Base-by-base conservation (phyloP, 2,888 invertebrate genomes). In the Dromius quadrimaculatus region DNA sequence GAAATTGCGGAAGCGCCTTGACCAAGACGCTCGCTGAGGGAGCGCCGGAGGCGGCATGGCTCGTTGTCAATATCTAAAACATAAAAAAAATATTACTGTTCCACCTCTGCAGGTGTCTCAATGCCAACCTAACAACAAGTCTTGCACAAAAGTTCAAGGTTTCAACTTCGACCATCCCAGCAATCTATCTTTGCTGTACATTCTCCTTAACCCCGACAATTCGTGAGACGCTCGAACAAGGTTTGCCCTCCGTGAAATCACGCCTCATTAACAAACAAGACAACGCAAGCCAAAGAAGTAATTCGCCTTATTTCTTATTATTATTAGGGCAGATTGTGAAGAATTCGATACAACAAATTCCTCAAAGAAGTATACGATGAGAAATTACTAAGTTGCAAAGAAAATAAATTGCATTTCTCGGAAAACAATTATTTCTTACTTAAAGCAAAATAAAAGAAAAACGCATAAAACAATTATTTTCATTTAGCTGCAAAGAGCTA, bases 1-100 rank as follows among this genome's bases (percentile, higher is more conserved):
- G 86, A 85, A 6, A 90, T 87, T 61, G 87, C 79, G 32, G 76
- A 73, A n/a, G 77, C 74, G 59, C 78, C 78, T 61, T 78, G 78
- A 43, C 73, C 76, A 11, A 79, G 76, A 8, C 84, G 81, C 66
- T 84, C 84, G 76, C 84, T 84, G 41, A 81, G 77, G 71, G 82
- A 83, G 63, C 84, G 77, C 11, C 81, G 78, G 15, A 85, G 75
- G 72, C 76, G 76, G 54, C 76, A 75, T 43, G 76, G 74, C 17
- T 73, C 69, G 57, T 72, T 76, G 8, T 63, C 73, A n/a, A 73
- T 50, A 72, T 76, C 76, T 77, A 71, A 41, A 75, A 77, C 43
- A 32, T n/a, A 41, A 61, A 71, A 11, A 15, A 6, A 34, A 9
- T 32, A 45, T 38, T 38, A 38, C n/a, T 38, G 3, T 3, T n/a